A percentile compares a stretch with the other conserved stretches of the same genome.
Evolutionary conservation across 2,888 invertebrate species (phyloP).

Genomic region (Meliscaeva auricollis): DNA sequence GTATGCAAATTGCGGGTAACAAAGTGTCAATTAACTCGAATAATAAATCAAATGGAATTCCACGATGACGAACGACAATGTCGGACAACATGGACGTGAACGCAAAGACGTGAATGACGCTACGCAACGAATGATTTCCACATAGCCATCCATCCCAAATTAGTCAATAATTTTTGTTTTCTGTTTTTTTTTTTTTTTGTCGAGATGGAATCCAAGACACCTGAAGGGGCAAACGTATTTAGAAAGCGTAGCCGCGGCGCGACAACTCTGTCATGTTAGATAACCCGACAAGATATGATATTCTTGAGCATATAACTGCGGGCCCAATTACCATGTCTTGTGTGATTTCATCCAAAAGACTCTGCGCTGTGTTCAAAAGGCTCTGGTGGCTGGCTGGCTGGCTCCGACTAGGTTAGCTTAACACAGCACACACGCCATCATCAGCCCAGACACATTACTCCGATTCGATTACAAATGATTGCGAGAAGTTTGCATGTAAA

Average conservation of each 20-base stretch:
- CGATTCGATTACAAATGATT: slow-evolving; percentile 76
- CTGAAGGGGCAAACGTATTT: slow-evolving; percentile 22
- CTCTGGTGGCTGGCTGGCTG: not conserved
- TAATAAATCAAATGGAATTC: slow-evolving; percentile 75
- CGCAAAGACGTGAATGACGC: not conserved
- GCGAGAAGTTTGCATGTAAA: slow-evolving; percentile 76
- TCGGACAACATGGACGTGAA: not conserved
- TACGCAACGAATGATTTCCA: slow-evolving; percentile 27
- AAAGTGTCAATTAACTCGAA: slow-evolving; percentile 76
- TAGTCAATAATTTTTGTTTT: slow-evolving; percentile 4
- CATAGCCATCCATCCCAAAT: slow-evolving; percentile 7
- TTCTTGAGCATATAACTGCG: slow-evolving; percentile 70
- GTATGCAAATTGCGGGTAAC: slow-evolving; percentile 76
- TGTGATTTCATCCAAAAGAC: slow-evolving; percentile 30
- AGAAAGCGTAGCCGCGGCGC: slow-evolving; percentile 68
- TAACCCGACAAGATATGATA: slow-evolving; percentile 70
- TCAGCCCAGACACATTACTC: slow-evolving; percentile 67
- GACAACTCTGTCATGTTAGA: slow-evolving; percentile 73
- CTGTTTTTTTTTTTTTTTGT: not conserved
- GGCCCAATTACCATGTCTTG: slow-evolving; percentile 71
- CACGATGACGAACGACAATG: slow-evolving; percentile 54
- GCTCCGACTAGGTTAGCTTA: slow-evolving; percentile 1
- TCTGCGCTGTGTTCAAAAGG: not conserved
- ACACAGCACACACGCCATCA: slow-evolving; percentile 26
- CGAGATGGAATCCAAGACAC: not conserved